A percentile compares a stretch with the other conserved stretches of the same genome.
Conservation (phyloP, 2,797 vertebrate genomes). For the Cygnus olor region DNA sequence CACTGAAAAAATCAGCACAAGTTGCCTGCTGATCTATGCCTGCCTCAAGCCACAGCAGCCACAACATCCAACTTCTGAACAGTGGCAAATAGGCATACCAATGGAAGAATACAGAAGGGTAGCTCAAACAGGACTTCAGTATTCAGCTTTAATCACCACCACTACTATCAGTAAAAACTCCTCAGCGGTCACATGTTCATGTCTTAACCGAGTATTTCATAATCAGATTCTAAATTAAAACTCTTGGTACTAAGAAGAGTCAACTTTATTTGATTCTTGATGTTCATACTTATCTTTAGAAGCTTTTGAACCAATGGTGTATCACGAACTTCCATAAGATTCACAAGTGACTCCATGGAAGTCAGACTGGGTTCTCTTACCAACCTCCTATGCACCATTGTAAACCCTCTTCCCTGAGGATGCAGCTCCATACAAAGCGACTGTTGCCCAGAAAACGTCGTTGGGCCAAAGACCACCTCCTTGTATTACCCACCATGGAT, state of each 20-base stretch:
- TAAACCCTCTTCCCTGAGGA: not conserved
- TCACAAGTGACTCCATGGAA: not conserved
- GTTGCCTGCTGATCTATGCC: not conserved
- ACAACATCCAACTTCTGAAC: not conserved
- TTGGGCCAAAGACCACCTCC: not conserved
- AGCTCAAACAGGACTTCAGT: not conserved
- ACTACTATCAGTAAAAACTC: not conserved
- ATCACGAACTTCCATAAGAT: not conserved
- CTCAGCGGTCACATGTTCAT: not conserved
- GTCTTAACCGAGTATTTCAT: not conserved
- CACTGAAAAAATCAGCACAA: not conserved
- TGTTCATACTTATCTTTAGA: not conserved
- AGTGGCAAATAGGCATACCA: not conserved
- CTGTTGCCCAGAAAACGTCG: not conserved
- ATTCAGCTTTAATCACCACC: not conserved
- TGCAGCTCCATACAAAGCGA: not conserved
- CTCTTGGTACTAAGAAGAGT: not conserved
- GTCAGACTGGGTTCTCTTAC: not conserved
- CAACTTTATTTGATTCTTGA: not conserved
- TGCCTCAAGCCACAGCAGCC: not conserved
- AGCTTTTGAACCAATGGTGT: not conserved
- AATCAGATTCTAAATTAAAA: not conserved
- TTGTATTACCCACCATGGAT: not conserved
- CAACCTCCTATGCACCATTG: fast-evolving
- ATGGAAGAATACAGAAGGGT: not conserved